Conservation (phyloP, 1,140 invertebrate species). For the Drosophila cardini region DNA sequence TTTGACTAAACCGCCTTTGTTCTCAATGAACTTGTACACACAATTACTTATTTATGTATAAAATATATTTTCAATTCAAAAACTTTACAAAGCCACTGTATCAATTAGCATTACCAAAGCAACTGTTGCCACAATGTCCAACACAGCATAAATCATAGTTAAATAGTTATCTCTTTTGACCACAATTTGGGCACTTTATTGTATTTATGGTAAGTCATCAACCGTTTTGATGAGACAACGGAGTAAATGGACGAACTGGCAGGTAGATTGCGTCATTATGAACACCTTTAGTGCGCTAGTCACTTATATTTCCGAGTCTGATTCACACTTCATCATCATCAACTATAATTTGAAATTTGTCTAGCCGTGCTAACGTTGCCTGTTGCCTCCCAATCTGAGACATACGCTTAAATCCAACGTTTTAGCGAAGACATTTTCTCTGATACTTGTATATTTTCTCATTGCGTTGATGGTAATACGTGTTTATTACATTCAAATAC, state of each 20-base stretch:
- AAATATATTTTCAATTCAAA: constrained; percentile 20
- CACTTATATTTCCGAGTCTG: not conserved
- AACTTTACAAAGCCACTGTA: not conserved
- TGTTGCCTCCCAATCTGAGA: constrained; percentile 3
- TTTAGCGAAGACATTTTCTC: not conserved
- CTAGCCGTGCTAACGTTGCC: constrained; percentile 4
- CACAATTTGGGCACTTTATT: constrained; percentile 48
- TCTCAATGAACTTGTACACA: constrained; percentile 24
- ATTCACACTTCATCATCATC: constrained; percentile 37
- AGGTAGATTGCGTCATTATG: constrained; percentile 14
- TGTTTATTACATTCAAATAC: constrained; percentile 26
- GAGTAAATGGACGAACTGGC: constrained; percentile 1
- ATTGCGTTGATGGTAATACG: constrained; percentile 14
- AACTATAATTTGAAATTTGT: constrained; percentile 60
- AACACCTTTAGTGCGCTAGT: constrained; percentile 7
- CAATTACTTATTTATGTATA: constrained; percentile 29
- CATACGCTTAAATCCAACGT: constrained; percentile 32
- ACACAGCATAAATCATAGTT: not conserved
- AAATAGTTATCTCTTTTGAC: too few relatives aligned
- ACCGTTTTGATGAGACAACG: constrained; percentile 18
- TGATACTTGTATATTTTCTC: constrained; percentile 40
- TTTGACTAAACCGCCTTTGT: constrained; percentile 31
- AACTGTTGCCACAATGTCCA: not conserved
- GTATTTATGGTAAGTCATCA: constrained; percentile 55
- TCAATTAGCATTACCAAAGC: constrained; percentile 35